Percentiles rank a stretch among this genome's conserved stretches.
phyloP scores from a whole-genome alignment of 2,797 vertebrate genomes.

The Artibeus lituratus region DNA sequence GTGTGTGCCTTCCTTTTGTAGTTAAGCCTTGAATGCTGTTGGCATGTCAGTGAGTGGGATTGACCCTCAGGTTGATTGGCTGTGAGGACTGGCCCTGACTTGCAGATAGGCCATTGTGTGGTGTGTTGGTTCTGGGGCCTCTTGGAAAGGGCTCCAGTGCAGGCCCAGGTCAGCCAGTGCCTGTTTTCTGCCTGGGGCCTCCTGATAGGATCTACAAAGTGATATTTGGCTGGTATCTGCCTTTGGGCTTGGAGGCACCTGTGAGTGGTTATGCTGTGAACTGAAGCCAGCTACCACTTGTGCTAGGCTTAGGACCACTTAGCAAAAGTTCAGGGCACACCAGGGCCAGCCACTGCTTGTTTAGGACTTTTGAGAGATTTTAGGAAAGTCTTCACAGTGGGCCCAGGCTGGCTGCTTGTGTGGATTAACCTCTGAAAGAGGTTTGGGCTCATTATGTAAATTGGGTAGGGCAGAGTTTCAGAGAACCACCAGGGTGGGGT shows the following conservation, averaged over 20 bases:
- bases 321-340: neutral
- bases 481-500: neutral
- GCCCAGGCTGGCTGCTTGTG: neutral
- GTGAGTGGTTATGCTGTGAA: neutral
- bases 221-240: neutral
- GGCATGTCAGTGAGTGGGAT: neutral
- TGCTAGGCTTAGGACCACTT: neutral
- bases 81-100: neutral
- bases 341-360: neutral
- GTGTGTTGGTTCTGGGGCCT: neutral
- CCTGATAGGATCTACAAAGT: neutral
- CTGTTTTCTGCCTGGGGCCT: neutral
- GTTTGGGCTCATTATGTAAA: neutral
- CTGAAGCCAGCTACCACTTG: neutral
- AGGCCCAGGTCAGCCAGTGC: neutral
- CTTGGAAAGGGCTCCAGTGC: neutral
- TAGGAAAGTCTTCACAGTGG: neutral
- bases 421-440: neutral
- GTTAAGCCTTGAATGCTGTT: neutral
- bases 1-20: neutral
- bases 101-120: neutral
- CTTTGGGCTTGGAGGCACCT: neutral
- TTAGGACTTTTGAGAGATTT: neutral
- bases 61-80: neutral
- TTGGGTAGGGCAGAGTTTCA: neutral